These are phyloP conservation scores for Pogonophryne albipinna DNA, from an alignment of 2,797 vertebrate species.

Conservation along the genomic window DNA sequence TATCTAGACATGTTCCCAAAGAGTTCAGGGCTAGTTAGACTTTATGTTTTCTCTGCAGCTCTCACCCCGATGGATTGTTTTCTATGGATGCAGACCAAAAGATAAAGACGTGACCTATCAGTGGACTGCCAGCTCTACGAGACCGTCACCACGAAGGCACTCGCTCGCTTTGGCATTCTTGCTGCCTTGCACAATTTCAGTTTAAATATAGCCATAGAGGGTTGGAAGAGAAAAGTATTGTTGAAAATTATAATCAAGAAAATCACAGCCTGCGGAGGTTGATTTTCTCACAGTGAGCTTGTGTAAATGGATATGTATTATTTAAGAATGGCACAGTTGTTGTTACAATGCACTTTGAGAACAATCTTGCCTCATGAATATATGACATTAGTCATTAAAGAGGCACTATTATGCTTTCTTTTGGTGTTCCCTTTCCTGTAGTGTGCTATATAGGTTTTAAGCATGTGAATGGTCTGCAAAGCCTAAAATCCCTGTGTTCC, in stretches of 20 bases:
- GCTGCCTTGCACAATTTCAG: constrained; percentile 50
- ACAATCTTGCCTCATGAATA: neutral
- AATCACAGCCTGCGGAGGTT: neutral
- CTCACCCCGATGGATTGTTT: constrained; percentile 75
- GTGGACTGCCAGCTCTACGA: constrained; percentile 42
- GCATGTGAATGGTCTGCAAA: too few species aligned
- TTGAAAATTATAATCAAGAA: constrained; percentile 14
- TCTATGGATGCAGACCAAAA: constrained; percentile 81
- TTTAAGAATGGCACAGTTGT: neutral
- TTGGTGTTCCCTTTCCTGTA: too few species aligned
- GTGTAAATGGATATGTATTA: constrained; percentile 1
- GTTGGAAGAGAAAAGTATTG: constrained; percentile 38
- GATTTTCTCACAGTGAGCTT: constrained; percentile 8
- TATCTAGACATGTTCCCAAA: constrained; percentile 33
- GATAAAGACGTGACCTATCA: constrained; percentile 75
- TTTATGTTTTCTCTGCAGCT: constrained; percentile 62
- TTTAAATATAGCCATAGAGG: constrained; percentile 41
- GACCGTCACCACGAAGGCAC: constrained; percentile 53
- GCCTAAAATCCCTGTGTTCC: too few species aligned
- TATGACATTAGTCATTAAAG: neutral
- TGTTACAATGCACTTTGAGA: neutral
- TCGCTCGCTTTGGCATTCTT: constrained; percentile 44
- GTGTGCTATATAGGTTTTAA: too few species aligned
- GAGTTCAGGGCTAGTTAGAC: constrained; percentile 39
- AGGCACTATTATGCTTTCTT: too few species aligned